Evolutionary conservation across 2,113 vertebrate genomes (phyloP).

Genomic region (Otus sunia): DNA sequence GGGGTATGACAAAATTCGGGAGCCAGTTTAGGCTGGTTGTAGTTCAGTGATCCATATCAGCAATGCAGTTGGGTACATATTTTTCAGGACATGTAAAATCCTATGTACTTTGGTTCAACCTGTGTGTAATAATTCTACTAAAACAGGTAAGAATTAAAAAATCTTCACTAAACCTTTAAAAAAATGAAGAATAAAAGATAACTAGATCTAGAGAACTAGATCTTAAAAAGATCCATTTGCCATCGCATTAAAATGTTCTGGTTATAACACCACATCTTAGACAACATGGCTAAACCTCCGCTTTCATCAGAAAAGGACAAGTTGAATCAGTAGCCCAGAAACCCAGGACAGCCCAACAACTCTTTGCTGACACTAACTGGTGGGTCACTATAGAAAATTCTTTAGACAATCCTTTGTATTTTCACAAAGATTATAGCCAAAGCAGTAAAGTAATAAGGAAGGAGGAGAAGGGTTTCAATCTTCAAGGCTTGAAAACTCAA

Average conservation of each 20-base stretch:
- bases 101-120: neutral
- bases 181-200: neutral
- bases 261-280: neutral
- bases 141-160: neutral
- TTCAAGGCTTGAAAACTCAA: neutral
- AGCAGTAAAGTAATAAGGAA: neutral
- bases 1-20: neutral
- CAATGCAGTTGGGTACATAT: neutral
- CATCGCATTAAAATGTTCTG: neutral
- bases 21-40: neutral
- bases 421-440: neutral
- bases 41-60: neutral
- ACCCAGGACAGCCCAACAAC: neutral
- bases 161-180: neutral
- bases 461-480: neutral
- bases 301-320: slow-evolving; percentile 35
- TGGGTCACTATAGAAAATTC: neutral
- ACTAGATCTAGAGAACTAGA: no score
- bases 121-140: neutral
- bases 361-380: neutral
- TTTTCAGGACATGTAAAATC: neutral
- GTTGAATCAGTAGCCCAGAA: neutral
- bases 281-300: neutral
- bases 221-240: neutral
- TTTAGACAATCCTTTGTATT: neutral